These are phyloP conservation scores for Paratilapia polleni DNA, from an alignment of 2,113 vertebrate genomes.

Conservation along the genomic window DNA sequence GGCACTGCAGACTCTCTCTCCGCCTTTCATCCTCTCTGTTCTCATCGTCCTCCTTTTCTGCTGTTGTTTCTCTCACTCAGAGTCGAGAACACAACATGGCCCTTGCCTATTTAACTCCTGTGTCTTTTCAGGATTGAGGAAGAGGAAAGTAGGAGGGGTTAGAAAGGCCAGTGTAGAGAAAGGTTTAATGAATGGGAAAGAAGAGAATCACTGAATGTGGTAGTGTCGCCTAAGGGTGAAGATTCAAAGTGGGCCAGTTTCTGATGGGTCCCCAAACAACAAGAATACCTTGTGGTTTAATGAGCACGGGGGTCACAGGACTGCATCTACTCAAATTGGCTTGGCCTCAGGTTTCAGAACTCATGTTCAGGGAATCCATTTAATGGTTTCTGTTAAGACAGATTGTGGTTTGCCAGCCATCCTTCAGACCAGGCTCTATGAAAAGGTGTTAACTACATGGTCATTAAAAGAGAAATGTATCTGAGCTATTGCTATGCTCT, in stretches of 20 bases:
- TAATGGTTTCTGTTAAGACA: slow-evolving; percentile 23
- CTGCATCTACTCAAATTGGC: slow-evolving; percentile 13
- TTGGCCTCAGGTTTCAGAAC: slow-evolving; percentile 36
- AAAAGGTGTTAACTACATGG: not conserved
- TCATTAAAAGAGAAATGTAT: not conserved
- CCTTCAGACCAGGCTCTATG: not conserved
- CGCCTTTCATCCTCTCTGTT: not conserved
- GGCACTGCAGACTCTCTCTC: not conserved
- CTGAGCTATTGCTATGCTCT: not conserved
- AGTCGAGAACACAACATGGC: not conserved
- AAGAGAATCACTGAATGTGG: slow-evolving; percentile 16
- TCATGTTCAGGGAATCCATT: slow-evolving; percentile 20
- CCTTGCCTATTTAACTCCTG: slow-evolving; percentile 28
- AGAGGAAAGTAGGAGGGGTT: slow-evolving; percentile 5
- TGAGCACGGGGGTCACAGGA: slow-evolving; percentile 22
- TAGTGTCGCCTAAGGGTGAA: slow-evolving; percentile 28
- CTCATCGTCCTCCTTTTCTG: not conserved
- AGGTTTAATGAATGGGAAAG: slow-evolving; percentile 24
- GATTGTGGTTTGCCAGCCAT: not conserved
- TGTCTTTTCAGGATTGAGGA: slow-evolving; percentile 10
- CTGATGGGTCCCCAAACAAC: slow-evolving; percentile 28
- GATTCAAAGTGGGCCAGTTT: slow-evolving; percentile 48
- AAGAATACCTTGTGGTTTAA: slow-evolving; percentile 27
- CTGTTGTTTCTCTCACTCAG: not conserved
- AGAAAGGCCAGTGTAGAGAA: not conserved